Base-by-base conservation (phyloP, 2,797 vertebrate genomes). In the Dromococcyx pavoninus region DNA sequence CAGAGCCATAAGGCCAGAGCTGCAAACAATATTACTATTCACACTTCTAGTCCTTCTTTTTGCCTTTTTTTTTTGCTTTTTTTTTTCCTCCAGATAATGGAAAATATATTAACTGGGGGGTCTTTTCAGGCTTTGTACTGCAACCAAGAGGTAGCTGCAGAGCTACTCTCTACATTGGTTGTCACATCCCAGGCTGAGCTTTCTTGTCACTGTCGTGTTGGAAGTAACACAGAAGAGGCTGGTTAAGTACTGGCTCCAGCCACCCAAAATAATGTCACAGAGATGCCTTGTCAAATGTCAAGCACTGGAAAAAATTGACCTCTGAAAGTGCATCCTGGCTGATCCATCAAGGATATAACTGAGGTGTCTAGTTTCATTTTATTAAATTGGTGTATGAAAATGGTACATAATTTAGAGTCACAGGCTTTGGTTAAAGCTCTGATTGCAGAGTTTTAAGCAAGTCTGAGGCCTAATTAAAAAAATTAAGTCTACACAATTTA, bases 401-500 rank as follows among this genome's bases (percentile, higher is more conserved):
- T n/a, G 83, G 53, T 23, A 73, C 11, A 13, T 62, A 9, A 78
- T 80, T 93, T 62, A 69, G 50, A 89, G 80, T 71, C 81, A 65
- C 11, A 46, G 28, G 57, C 39, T 89, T 88, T 72, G 22, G 44
- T 71, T 82, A 79, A 91, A 91, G 30, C 35, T 91, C 37, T n/a
- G 27, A 81, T 53, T 69, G 24, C 58, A 73, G 70, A 7, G 7
- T 78, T 86, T 78, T 61, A 89, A 91, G 72, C 72, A 86, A 35
- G 78, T 58, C 50, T 48, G 58, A 67, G 5, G 23, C 17, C 33
- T 37, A 92, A 81, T 91, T 66, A 92, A 95, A 95, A 88, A 94
- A 75, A 77, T 12, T 53, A 86, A 80, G 30, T 93, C 14, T 28
- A 72, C 39, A 81, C 94, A 86, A 92, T 88, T 48, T 89, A 94